These are phyloP conservation scores for Calidris pugnax DNA, from an alignment of 2,113 vertebrate genomes.

Conservation along the genomic window DNA sequence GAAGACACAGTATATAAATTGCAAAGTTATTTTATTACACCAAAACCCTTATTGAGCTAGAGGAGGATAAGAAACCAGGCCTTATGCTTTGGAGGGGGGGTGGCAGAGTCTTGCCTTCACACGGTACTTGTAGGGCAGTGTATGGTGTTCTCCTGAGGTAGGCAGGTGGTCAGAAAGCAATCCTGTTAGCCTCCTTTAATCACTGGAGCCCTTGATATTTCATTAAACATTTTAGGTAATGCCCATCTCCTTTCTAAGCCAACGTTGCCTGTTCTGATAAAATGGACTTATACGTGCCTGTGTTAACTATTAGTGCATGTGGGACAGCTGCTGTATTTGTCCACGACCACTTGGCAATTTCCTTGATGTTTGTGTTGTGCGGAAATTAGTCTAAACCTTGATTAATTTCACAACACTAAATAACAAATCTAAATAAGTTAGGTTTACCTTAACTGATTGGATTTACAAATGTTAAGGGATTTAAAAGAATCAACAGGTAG, in stretches of 20 bases:
- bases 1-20: neutral
- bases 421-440: neutral
- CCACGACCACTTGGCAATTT: neutral
- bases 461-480: neutral
- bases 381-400: neutral
- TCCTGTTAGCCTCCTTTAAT: neutral
- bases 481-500: neutral
- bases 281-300: neutral
- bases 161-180: fast-evolving
- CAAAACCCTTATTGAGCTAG: neutral
- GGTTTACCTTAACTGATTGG: neutral
- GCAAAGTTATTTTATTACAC: neutral
- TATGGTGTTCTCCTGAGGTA: neutral
- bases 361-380: neutral
- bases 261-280: neutral
- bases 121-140: fast-evolving
- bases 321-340: neutral
- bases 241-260: neutral
- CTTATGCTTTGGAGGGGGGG: no score
- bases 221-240: neutral
- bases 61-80: neutral
- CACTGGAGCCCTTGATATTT: neutral
- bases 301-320: neutral
- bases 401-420: neutral
- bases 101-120: fast-evolving